Evolutionary conservation across 2,113 vertebrate species (phyloP), one percentile per base, ranked within the genome.

Genomic region (Thomomys bottae): DNA sequence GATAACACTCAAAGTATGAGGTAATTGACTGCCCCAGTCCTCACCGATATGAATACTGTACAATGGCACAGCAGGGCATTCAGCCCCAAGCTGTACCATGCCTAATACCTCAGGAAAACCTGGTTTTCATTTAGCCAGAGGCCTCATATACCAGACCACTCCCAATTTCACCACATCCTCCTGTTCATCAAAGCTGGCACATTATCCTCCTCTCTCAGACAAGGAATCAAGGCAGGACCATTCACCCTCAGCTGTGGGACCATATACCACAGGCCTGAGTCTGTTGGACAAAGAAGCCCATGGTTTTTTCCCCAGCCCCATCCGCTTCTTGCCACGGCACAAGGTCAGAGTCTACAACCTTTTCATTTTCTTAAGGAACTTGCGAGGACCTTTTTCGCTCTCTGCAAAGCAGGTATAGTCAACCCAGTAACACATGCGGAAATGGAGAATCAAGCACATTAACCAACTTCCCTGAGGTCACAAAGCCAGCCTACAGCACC

Each of bases 321-420:
- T 23, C 0, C 0, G 9, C 5, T 4, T 57, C 40, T 45, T 12
- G 8, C 40, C 30, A 0, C 0, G 63, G 21, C 40, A 2, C 45
- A 23, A 40, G 38, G 23, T 34, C 0, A 3, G 3, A 36, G 38
- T 20, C 66, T 8, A 0, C 0, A 4, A 23, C 1, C 21, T 10
- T 26, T 11, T 32, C 30, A 3, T 63, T 67, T 66, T 12, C n/a
- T 54, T 75, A 24, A 2, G 54, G 40, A n/a, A 23, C 26, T 81
- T 88, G 30, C 28, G 1, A 8, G 11, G 64, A 59, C 57, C 23
- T 57, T 79, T 32, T 54, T n/a, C n/a, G 63, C 57, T 34, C 40
- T 70, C 78, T 17, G 7, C 87, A 70, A 57, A 84, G 82, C 40
- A 87, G 77, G 24, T 49, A 72, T n/a, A 3, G 5, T 68, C 57